Conservation (phyloP, 2,888 invertebrate species). For the Chrysotoxum bicinctum region DNA sequence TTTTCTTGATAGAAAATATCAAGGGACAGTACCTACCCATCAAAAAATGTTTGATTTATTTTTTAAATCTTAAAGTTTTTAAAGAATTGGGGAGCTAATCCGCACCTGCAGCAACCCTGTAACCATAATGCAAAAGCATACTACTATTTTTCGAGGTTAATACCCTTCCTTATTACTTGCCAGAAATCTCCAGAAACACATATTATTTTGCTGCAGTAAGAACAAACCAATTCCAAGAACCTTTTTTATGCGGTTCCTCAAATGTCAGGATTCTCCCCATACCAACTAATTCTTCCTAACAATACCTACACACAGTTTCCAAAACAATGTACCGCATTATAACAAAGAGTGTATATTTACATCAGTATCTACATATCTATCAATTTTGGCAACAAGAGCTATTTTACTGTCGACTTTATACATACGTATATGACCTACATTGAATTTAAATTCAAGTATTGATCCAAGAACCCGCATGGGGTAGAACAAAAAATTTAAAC, state of each 20-base stretch:
- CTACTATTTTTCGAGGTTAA: too few species aligned
- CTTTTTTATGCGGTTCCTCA: background rate
- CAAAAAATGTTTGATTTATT: too few species aligned
- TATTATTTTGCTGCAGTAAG: background rate
- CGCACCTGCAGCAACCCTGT: too few species aligned
- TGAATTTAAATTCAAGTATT: background rate
- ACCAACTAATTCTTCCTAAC: background rate
- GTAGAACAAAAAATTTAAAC: background rate
- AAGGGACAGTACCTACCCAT: too few species aligned
- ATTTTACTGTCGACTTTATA: background rate
- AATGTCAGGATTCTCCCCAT: background rate
- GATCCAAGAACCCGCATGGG: constrained; percentile 11
- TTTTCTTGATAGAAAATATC: too few species aligned
- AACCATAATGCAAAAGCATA: too few species aligned
- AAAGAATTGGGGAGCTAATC: too few species aligned
- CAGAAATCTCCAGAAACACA: background rate
- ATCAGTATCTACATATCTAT: background rate
- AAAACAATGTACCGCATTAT: background rate
- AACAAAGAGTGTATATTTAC: background rate
- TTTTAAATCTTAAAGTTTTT: too few species aligned
- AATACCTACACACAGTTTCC: background rate
- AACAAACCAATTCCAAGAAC: background rate
- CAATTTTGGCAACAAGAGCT: background rate
- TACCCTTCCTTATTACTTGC: background rate
- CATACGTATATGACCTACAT: constrained; percentile 9